Conservation (phyloP, 2,888 invertebrate species). For the Anorthoa munda region DNA sequence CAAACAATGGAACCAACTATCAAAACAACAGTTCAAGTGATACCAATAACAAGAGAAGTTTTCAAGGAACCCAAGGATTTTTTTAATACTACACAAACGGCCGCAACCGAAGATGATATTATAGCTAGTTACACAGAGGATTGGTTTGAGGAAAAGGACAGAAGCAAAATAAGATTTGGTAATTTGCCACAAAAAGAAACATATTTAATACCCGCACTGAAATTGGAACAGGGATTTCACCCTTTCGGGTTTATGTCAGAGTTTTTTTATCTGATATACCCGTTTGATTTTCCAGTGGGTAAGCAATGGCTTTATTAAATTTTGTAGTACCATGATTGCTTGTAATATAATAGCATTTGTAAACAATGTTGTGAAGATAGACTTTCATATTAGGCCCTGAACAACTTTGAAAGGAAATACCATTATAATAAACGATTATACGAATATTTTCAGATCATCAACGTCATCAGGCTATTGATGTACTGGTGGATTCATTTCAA, state of each 20-base stretch:
- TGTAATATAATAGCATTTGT: slow-evolving; percentile 12
- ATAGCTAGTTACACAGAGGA: slow-evolving; percentile 81
- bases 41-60: slow-evolving; percentile 84
- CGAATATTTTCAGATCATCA: background rate
- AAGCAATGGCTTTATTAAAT: slow-evolving; percentile 72
- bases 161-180: slow-evolving; percentile 87
- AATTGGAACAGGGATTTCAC: slow-evolving; percentile 91
- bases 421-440: background rate
- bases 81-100: slow-evolving; percentile 75
- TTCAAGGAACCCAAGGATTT: slow-evolving; percentile 71
- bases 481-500: background rate
- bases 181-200: slow-evolving; percentile 86
- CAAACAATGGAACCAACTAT: slow-evolving; percentile 27
- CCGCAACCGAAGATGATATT: slow-evolving; percentile 80
- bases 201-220: slow-evolving; percentile 89
- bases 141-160: slow-evolving; percentile 84
- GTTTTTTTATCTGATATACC: slow-evolving; percentile 92
- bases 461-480: background rate
- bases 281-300: slow-evolving; percentile 93
- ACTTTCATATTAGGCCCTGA: background rate
- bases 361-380: background rate
- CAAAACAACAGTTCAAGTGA: slow-evolving; percentile 72
- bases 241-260: slow-evolving; percentile 92
- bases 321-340: slow-evolving; percentile 27
- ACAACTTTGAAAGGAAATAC: no score